Conservation (phyloP, 2,113 vertebrate species). For the Pterophyllum scalare region DNA sequence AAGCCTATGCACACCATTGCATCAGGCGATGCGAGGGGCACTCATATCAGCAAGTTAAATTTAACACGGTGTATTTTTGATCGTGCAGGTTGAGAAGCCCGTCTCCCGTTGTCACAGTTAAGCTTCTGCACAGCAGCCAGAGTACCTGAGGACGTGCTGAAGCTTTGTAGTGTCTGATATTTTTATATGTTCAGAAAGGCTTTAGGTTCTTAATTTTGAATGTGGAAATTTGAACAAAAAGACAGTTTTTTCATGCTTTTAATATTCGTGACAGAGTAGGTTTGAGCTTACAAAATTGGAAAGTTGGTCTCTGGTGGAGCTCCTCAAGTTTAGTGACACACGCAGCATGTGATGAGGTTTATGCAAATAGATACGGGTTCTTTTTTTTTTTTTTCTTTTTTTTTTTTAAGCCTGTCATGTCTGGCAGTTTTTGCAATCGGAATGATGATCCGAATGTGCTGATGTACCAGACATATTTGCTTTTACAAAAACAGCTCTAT, state of each 20-base stretch:
- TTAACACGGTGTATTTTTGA: conserved; percentile 34
- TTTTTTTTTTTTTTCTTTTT: too few species aligned
- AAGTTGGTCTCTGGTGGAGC: not conserved
- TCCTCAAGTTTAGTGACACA: not conserved
- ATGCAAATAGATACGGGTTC: not conserved
- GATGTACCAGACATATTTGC: too few species aligned
- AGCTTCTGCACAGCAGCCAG: not conserved
- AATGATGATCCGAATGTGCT: too few species aligned
- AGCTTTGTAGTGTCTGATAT: not conserved
- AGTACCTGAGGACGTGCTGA: not conserved
- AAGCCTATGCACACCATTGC: conserved; percentile 31
- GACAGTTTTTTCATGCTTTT: not conserved
- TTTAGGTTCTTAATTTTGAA: not conserved
- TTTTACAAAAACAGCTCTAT: too few species aligned
- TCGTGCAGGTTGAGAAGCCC: not conserved
- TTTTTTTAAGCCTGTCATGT: too few species aligned
- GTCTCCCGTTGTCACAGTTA: not conserved
- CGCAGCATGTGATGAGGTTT: not conserved
- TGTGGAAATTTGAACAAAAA: not conserved
- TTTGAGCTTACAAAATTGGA: not conserved
- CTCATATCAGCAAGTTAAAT: conserved; percentile 19
- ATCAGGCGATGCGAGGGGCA: conserved; percentile 28
- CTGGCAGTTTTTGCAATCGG: too few species aligned
- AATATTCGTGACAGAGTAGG: fast-evolving
- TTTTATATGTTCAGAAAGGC: not conserved